A percentile compares a stretch with the other conserved stretches of the same genome.
phyloP scores from a whole-genome alignment of 2,113 vertebrate species.

The Cryptotis parvus region DNA sequence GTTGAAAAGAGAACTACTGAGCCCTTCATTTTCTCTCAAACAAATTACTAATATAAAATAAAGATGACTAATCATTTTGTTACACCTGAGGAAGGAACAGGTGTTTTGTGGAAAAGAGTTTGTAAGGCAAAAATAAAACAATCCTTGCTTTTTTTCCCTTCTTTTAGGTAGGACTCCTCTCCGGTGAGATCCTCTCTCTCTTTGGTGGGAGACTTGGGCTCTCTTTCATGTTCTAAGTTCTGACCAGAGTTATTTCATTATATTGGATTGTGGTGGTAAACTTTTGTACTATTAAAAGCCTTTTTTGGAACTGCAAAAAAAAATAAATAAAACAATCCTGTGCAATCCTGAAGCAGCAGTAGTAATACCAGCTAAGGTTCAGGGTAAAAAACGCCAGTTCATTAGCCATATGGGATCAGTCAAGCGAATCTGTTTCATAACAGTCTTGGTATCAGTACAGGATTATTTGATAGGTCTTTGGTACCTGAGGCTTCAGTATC shows the following conservation, averaged over 20 bases:
- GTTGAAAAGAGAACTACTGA: conserved; percentile 19
- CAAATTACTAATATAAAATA: conserved; percentile 31
- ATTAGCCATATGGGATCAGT: conserved; percentile 53
- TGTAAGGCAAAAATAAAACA: conserved; percentile 17
- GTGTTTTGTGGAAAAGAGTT: conserved; percentile 43
- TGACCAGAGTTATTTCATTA: too few relatives aligned
- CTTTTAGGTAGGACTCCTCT: too few relatives aligned
- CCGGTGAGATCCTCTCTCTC: too few relatives aligned
- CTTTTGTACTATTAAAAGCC: too few relatives aligned
- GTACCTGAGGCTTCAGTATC: conserved; percentile 56
- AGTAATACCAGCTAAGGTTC: not conserved
- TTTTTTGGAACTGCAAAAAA: too few relatives aligned
- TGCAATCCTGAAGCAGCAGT: not conserved
- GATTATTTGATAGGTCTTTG: conserved; percentile 49
- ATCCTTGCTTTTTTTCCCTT: too few relatives aligned
- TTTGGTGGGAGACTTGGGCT: too few relatives aligned
- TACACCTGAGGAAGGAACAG: conserved; percentile 62
- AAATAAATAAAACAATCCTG: conserved; percentile 12
- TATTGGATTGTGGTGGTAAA: too few relatives aligned
- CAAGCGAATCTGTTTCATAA: conserved; percentile 59
- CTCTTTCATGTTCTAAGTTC: too few relatives aligned
- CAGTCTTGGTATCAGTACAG: conserved; percentile 25
- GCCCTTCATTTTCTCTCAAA: not conserved
- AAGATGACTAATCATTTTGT: conserved; percentile 21
- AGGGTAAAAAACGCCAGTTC: not conserved